A percentile compares a stretch with the other conserved stretches of the same genome.
Conservation (phyloP, 1,140 invertebrate species). For the Drosophila equinoxialis region DNA sequence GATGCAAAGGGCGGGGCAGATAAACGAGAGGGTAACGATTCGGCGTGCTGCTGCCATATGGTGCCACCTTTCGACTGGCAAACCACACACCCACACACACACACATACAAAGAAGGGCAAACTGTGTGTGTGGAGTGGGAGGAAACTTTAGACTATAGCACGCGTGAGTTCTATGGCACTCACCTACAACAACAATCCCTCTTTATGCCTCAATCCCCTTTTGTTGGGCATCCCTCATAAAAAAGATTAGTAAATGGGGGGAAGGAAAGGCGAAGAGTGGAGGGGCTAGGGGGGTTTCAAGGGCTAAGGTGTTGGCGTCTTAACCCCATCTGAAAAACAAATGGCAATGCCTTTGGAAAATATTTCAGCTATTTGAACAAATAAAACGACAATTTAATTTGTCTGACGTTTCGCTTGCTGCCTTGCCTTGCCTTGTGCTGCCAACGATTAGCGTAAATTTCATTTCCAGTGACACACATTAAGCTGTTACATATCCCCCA, state of each 20-base stretch:
- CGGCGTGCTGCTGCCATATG: constrained; percentile 64
- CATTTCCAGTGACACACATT: constrained; percentile 79
- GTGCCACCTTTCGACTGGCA: constrained; percentile 66
- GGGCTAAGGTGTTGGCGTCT: constrained; percentile 63
- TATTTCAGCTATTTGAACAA: constrained; percentile 75
- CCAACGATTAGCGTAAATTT: constrained; percentile 73
- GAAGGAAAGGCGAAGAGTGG: neutral
- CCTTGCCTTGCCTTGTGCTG: neutral
- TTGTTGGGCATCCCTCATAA: constrained; percentile 12
- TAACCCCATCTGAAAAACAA: constrained; percentile 77
- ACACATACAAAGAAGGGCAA: constrained; percentile 24
- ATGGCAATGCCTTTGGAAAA: constrained; percentile 63
- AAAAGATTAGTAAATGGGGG: constrained; percentile 26
- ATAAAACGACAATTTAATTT: constrained; percentile 81
- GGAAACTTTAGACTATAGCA: constrained; percentile 44
- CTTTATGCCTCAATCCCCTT: constrained; percentile 6
- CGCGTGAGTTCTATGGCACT: constrained; percentile 14
- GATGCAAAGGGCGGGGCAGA: constrained; percentile 4
- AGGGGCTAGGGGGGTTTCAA: constrained; percentile 21
- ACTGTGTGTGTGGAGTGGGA: constrained; percentile 3
- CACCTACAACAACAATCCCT: neutral
- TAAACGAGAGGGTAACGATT: constrained; percentile 32
- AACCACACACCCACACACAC: constrained; percentile 15
- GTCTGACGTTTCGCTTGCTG: constrained; percentile 26
- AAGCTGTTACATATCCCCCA: constrained; percentile 51